phyloP scores from a whole-genome alignment of 2,888 invertebrate genomes.

The Drosophila hamatofila region DNA sequence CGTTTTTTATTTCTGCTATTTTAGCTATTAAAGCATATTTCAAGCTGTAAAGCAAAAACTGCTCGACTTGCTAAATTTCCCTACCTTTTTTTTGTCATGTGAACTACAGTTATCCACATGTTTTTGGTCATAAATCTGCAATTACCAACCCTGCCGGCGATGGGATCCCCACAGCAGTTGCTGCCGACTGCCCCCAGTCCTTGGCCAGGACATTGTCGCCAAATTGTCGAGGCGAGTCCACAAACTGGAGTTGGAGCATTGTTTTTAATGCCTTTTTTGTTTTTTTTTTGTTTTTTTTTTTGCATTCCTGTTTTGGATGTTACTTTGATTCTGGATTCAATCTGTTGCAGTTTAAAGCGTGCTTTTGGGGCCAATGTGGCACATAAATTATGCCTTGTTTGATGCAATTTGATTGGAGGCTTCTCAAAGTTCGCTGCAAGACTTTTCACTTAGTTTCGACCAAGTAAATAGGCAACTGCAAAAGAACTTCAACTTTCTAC shows the following conservation, averaged over 20 bases:
- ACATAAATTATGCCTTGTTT: slow-evolving; percentile 71
- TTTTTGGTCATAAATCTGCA: slow-evolving; percentile 11
- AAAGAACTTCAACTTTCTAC: slow-evolving; percentile 39
- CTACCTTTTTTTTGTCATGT: neutral
- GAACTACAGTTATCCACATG: slow-evolving; percentile 8
- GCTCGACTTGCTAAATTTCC: neutral
- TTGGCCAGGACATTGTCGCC: slow-evolving; percentile 5
- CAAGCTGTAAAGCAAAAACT: neutral
- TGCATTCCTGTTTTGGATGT: slow-evolving; percentile 1
- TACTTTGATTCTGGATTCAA: slow-evolving; percentile 37
- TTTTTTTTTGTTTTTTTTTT: neutral
- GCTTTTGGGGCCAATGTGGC: slow-evolving; percentile 39
- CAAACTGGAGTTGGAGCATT: slow-evolving; percentile 52
- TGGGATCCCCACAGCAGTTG: neutral
- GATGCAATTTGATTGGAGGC: slow-evolving; percentile 71
- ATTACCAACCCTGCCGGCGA: neutral
- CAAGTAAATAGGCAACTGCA: slow-evolving; percentile 45
- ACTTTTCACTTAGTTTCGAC: slow-evolving; percentile 34
- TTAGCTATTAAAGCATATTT: slow-evolving; percentile 4
- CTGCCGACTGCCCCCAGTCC: neutral
- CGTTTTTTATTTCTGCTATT: no score
- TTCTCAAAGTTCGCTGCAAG: slow-evolving; percentile 19
- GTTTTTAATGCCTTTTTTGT: slow-evolving; percentile 21
- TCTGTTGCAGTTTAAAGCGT: slow-evolving; percentile 57
- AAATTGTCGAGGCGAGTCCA: slow-evolving; percentile 1